Percentiles rank a stretch among this genome's conserved stretches.
Conservation (phyloP, 2,797 vertebrate genomes). For the Phoeniculus purpureus region DNA sequence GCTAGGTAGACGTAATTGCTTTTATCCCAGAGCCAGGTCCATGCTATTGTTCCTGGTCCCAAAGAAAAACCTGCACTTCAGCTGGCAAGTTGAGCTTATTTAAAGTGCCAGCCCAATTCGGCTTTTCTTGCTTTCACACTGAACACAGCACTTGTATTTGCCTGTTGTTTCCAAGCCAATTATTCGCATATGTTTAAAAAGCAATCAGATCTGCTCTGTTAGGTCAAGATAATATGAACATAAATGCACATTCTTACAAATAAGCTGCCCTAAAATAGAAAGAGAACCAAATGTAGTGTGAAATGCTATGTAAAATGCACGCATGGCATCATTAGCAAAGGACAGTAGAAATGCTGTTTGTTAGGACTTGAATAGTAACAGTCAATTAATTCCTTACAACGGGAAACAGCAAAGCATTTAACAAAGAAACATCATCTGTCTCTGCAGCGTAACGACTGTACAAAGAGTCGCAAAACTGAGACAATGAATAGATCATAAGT, state of each 20-base stretch:
- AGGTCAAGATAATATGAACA: constrained; percentile 66
- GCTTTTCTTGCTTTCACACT: constrained; percentile 7
- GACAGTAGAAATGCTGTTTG: constrained; percentile 66
- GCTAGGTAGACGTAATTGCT: background rate
- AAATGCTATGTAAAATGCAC: constrained; percentile 60
- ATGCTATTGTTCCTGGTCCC: background rate
- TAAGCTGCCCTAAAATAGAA: constrained; percentile 66
- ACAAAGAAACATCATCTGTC: constrained; percentile 58
- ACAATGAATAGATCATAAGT: constrained; percentile 31
- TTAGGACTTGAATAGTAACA: constrained; percentile 65
- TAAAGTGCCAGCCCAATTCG: constrained; percentile 41
- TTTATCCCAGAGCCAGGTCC: background rate
- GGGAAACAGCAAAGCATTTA: constrained; percentile 65
- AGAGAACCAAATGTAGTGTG: constrained; percentile 73
- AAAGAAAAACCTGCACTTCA: background rate
- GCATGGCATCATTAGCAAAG: constrained; percentile 67
- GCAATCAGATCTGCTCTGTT: constrained; percentile 67
- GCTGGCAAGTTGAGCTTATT: background rate
- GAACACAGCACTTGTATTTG: constrained; percentile 23
- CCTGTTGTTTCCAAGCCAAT: constrained; percentile 36
- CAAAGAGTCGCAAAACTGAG: constrained; percentile 36
- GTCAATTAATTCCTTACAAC: constrained; percentile 73
- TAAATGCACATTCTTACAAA: constrained; percentile 61
- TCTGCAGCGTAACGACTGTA: constrained; percentile 10
- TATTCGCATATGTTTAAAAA: constrained; percentile 46